Conservation (phyloP, 2,113 vertebrate species). For the Propithecus coquereli region DNA sequence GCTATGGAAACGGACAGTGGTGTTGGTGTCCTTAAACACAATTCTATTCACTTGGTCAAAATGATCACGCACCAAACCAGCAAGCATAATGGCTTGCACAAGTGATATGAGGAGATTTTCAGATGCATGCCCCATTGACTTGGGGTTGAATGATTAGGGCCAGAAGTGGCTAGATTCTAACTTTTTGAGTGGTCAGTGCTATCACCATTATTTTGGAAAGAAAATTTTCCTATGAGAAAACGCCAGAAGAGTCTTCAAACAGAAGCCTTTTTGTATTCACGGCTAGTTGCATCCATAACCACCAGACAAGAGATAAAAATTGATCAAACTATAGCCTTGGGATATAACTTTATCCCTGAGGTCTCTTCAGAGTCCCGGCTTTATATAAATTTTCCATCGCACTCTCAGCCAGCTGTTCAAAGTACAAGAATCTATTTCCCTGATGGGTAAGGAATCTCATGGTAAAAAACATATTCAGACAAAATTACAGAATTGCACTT, state of each 20-base stretch:
- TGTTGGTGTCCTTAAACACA: neutral
- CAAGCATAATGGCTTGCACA: neutral
- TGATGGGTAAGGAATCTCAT: slow-evolving; percentile 66
- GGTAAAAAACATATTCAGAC: slow-evolving; percentile 71
- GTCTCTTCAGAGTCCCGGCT: slow-evolving; percentile 59
- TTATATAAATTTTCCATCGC: slow-evolving; percentile 72
- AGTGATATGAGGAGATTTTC: neutral
- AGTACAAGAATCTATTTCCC: slow-evolving; percentile 72
- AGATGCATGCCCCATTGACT: neutral
- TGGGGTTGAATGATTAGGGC: neutral
- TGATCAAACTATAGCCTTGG: slow-evolving; percentile 73
- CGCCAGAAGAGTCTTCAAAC: slow-evolving; percentile 9
- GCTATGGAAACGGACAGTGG: neutral
- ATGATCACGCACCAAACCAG: neutral
- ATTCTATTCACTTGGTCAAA: neutral
- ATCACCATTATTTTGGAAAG: neutral
- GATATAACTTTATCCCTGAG: slow-evolving; percentile 64
- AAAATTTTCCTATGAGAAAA: slow-evolving; percentile 27
- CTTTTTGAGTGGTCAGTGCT: neutral
- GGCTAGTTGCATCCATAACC: slow-evolving; percentile 65
- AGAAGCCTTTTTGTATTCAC: slow-evolving; percentile 63
- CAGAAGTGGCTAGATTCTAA: neutral
- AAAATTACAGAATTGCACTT: slow-evolving; percentile 63
- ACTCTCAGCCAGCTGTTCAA: slow-evolving; percentile 71
- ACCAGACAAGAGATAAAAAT: slow-evolving; percentile 72